Percentiles rank a stretch among this genome's conserved stretches.
Conservation (phyloP, 2,888 invertebrate species). For the Beris chalybata region DNA sequence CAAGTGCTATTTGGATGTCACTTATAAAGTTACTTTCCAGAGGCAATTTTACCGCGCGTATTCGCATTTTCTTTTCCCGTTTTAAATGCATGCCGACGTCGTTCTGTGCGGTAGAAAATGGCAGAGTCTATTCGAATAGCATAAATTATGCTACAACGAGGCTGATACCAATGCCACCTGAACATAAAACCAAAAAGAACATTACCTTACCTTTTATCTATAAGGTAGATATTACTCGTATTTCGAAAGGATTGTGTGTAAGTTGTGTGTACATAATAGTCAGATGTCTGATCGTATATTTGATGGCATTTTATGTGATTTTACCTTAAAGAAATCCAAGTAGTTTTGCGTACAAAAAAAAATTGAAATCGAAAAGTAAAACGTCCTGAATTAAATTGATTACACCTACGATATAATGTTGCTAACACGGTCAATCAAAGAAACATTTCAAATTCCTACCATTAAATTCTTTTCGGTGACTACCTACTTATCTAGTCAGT, state of each 20-base stretch:
- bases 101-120: conserved; percentile 29
- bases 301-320: conserved; percentile 29
- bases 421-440: too few species aligned
- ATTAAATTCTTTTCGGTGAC: too few species aligned
- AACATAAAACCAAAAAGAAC: conserved; percentile 30
- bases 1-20: conserved; percentile 33
- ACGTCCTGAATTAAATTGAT: conserved; percentile 27
- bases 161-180: conserved; percentile 27
- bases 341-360: background rate
- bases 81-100: conserved; percentile 30
- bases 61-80: conserved; percentile 31
- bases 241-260: conserved; percentile 28
- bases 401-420: conserved; percentile 22
- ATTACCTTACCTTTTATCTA: conserved; percentile 20
- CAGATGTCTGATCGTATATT: conserved; percentile 5
- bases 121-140: conserved; percentile 27
- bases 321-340: conserved; percentile 16
- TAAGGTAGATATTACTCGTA: conserved; percentile 14
- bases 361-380: conserved; percentile 1
- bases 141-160: conserved; percentile 28
- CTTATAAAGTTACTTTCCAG: conserved; percentile 27
- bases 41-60: conserved; percentile 29
- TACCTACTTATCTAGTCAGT: too few species aligned
- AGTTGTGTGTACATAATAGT: conserved; percentile 7
- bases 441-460: too few species aligned